Evolutionary conservation across 2,113 vertebrate species (phyloP).

Genomic region (Rhea americana): DNA sequence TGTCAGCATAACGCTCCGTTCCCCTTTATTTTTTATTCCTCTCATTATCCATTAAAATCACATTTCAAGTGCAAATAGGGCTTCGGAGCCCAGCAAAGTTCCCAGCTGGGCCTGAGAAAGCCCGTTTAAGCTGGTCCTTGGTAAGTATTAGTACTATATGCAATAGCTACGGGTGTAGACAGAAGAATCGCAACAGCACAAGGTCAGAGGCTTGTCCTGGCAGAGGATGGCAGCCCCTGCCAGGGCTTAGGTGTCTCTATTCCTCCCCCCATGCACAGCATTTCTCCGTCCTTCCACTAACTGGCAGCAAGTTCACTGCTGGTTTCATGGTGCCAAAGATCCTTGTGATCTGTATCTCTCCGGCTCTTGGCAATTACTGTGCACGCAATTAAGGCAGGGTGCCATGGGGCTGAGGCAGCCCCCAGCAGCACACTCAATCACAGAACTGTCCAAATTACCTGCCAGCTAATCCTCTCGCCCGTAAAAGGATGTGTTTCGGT

Average conservation of each 20-base stretch:
- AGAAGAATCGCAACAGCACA: background rate
- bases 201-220: slow-evolving; percentile 28
- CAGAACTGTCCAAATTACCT: background rate
- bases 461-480: background rate
- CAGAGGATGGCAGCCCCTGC: background rate
- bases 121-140: background rate
- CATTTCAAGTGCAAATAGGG: background rate
- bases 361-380: background rate
- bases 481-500: background rate
- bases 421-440: background rate
- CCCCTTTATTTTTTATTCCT: background rate
- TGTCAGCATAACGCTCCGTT: background rate
- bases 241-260: background rate
- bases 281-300: slow-evolving; percentile 2
- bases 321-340: slow-evolving; percentile 44
- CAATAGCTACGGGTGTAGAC: background rate
- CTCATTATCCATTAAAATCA: slow-evolving; percentile 31
- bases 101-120: background rate
- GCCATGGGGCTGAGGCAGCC: background rate
- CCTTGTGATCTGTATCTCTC: slow-evolving; percentile 6
- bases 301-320: slow-evolving; percentile 26
- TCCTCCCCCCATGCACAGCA: background rate
- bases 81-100: background rate
- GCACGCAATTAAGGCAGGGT: background rate
- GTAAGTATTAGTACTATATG: background rate